Evolutionary conservation across 2,797 vertebrate species (phyloP).

Genomic region (Pygocentrus nattereri): DNA sequence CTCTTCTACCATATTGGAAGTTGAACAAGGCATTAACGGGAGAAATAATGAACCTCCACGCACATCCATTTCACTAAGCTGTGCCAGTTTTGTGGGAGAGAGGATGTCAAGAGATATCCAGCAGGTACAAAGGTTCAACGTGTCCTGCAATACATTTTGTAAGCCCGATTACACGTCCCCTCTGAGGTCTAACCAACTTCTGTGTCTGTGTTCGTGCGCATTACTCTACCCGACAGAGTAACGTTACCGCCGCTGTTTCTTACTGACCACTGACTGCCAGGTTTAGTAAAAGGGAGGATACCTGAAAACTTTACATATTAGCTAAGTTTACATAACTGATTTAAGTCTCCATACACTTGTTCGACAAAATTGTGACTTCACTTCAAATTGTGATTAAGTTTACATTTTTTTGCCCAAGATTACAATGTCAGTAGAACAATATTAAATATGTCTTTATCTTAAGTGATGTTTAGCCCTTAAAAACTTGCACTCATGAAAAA

Average conservation of each 20-base stretch:
- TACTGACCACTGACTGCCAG: slow-evolving; percentile 38
- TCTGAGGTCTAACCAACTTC: slow-evolving; percentile 37
- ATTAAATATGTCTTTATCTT: too few relatives aligned
- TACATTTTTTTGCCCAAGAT: too few relatives aligned
- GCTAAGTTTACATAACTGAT: neutral
- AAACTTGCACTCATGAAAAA: too few relatives aligned
- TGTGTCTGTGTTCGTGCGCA: too few relatives aligned
- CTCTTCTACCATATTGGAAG: slow-evolving; percentile 98
- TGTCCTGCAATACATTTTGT: slow-evolving; percentile 38
- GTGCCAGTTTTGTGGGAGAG: slow-evolving; percentile 25
- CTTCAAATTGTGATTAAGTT: too few relatives aligned
- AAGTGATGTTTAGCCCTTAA: too few relatives aligned
- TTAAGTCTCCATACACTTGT: neutral
- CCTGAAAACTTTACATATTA: slow-evolving; percentile 9
- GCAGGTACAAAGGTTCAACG: slow-evolving; percentile 11
- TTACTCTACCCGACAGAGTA: slow-evolving; percentile 38
- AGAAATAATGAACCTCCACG: slow-evolving; percentile 52
- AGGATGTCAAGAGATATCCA: slow-evolving; percentile 21
- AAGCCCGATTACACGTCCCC: slow-evolving; percentile 30
- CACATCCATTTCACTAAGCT: slow-evolving; percentile 35
- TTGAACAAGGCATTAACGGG: slow-evolving; percentile 75
- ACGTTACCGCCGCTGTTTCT: slow-evolving; percentile 34
- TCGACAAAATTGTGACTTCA: neutral
- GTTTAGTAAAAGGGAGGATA: neutral
- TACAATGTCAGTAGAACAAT: neutral